Evolutionary conservation across 2,888 invertebrate genomes (phyloP), one percentile per base, ranked within the genome.

Genomic region (Euzetes globulus): DNA sequence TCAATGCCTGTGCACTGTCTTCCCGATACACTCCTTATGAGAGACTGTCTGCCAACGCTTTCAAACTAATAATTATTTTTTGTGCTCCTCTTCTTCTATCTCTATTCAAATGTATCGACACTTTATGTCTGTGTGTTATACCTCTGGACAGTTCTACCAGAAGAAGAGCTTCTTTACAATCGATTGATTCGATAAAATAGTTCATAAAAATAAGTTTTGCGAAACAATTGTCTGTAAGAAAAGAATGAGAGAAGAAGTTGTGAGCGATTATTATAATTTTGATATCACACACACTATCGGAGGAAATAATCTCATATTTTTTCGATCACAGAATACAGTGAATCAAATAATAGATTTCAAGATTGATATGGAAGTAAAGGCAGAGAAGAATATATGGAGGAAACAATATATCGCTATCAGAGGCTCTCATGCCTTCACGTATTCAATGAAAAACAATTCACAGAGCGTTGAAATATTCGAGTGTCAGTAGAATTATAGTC

Each of bases 41-140:
- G 33, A 63, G 63, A 63, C 63, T 22, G 63, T 33, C 63, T 68
- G 68, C 68, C 37, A 68, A 68, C 68, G 68, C 68, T 68, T 68
- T 68, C 9, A 19, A 25, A n/a, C 41, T 41, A 41, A 68, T 68
- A 68, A 45, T 68, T 33, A 45, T 45, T 13, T 33, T 37, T 60
- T 15, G 33, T 33, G 33, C 33, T 33, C 33, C 33, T 33, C 13
- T 72, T 33, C 13, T 72, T 29, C 22, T 58, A 29, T 63, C 29
- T 37, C 63, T 29, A 29, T n/a, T 63, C 33, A 63, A 25, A 55
- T 25, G 55, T 1, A 11, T 47, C 47, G 13, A 11, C 25, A 58
- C 58, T 58, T 63, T 33, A 63, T 63, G 37, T 33, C 37, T 63
- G 5, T 33, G 11, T 25, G 27, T 58, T 27, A 13, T 22, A 22